Evolutionary conservation across 2,113 vertebrate genomes (phyloP), one percentile per base, ranked within the genome.

Genomic region (Megaleporinus macrocephalus): DNA sequence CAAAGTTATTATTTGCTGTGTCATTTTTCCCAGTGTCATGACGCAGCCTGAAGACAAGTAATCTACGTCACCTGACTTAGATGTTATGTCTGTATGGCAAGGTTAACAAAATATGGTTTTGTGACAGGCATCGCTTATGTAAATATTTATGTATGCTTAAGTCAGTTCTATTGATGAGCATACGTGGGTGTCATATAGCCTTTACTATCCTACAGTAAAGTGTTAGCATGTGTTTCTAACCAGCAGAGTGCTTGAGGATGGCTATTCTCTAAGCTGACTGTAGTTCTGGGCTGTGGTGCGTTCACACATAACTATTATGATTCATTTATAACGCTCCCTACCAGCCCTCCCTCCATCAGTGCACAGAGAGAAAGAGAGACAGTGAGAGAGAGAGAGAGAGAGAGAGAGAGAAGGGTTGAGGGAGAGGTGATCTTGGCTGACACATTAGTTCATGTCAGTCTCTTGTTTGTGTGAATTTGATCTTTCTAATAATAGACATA

Each of bases 401-500:
- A 73, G 30, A 24, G 29, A 81, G 15, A 30, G 69, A 65, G 47
- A 29, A 29, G 13, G 27, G 30, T 6, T 14, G 36, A n/a, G 4
- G 41, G 20, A 18, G 13, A 29, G 18, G 18, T 24, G 47, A 69
- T 82, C 84, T 88, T 72, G 66, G 83, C 85, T 79, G 79, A 80
- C 73, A 82, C 79, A 78, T 65, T 90, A 76, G 83, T 81, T 30
- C 53, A 22, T 84, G 86, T 86, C 82, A 61, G 59, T 84, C 76
- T 29, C 83, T 79, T 15, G 30, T 85, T 85, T 89, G 86, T 85
- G 78, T 87, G 88, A 87, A 87, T 90, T 83, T 77, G 82, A 92
- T 91, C 80, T 68, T 71, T 73, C 89, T 93, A 92, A 91, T 93
- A 93, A 92, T 91, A 93, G 89, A 87, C 80, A 77, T 83, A 91